phyloP scores from a whole-genome alignment of 2,113 vertebrate species.

The Ameiurus melas region DNA sequence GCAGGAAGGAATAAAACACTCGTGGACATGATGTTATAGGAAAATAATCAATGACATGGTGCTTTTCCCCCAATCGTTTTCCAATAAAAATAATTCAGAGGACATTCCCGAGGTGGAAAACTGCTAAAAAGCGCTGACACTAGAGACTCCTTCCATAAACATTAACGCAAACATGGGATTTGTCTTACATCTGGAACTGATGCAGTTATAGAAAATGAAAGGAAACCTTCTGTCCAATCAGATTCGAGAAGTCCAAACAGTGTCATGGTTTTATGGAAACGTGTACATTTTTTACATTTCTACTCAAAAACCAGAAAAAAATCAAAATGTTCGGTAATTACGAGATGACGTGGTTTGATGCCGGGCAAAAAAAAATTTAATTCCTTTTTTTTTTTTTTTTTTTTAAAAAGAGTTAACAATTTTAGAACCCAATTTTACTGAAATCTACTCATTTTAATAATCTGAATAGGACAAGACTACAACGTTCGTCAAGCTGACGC shows the following conservation, averaged over 20 bases:
- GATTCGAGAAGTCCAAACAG: not conserved
- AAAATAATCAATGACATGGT: not conserved
- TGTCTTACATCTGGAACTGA: too few species aligned
- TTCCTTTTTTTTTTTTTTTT: too few species aligned
- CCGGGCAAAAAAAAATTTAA: too few species aligned
- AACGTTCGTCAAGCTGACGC: not conserved
- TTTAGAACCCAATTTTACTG: too few species aligned
- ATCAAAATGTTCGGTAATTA: too few species aligned
- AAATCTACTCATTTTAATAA: not conserved
- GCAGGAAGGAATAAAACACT: not conserved
- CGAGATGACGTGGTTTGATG: too few species aligned
- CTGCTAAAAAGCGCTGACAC: not conserved
- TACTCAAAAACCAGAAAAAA: too few species aligned
- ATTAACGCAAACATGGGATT: not conserved
- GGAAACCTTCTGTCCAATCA: not conserved
- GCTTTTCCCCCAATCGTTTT: not conserved
- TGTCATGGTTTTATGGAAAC: too few species aligned
- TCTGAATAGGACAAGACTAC: not conserved
- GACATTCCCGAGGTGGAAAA: too few species aligned
- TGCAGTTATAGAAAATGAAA: not conserved
- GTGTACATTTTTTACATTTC: not conserved
- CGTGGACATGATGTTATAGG: not conserved
- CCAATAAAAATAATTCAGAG: not conserved
- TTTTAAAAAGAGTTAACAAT: too few species aligned
- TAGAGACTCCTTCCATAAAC: not conserved